Conservation (phyloP, 2,113 vertebrate genomes). For the Manacus vitellinus region DNA sequence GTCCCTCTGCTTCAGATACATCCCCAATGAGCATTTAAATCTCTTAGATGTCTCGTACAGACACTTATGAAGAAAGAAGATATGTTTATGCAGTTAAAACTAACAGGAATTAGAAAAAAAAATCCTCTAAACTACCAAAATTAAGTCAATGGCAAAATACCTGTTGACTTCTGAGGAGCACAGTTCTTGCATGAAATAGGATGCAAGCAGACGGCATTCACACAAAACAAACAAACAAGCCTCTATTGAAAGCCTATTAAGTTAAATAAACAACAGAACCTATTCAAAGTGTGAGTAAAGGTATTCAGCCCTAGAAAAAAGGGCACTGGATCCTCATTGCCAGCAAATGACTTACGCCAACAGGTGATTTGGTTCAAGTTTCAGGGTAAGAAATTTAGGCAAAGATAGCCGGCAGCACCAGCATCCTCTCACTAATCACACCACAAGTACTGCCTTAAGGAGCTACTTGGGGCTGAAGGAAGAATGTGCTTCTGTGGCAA, state of each 20-base stretch:
- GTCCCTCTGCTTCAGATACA: neutral
- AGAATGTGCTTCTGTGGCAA: neutral
- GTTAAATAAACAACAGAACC: conserved; percentile 35
- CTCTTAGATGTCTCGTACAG: neutral
- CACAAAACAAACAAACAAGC: neutral
- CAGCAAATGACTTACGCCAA: conserved; percentile 23
- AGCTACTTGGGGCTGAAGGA: neutral
- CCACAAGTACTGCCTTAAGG: neutral
- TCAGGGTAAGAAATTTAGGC: conserved; percentile 49
- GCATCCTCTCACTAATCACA: conserved; percentile 42
- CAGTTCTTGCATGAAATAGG: neutral
- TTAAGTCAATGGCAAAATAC: neutral
- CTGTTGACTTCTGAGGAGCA: neutral
- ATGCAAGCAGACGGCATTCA: neutral
- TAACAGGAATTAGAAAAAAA: neutral
- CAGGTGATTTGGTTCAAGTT: conserved; percentile 61
- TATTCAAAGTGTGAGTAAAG: neutral
- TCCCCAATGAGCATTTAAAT: neutral
- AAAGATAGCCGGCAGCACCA: conserved; percentile 1
- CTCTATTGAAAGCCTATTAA: neutral
- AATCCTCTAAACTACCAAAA: neutral
- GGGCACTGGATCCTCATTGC: neutral
- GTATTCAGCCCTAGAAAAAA: conserved; percentile 13
- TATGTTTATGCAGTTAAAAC: neutral
- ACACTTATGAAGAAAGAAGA: neutral